Percentiles rank a stretch among this genome's conserved stretches.
Conservation (phyloP, 2,797 vertebrate genomes). For the Ctenopoma kingsleyae region DNA sequence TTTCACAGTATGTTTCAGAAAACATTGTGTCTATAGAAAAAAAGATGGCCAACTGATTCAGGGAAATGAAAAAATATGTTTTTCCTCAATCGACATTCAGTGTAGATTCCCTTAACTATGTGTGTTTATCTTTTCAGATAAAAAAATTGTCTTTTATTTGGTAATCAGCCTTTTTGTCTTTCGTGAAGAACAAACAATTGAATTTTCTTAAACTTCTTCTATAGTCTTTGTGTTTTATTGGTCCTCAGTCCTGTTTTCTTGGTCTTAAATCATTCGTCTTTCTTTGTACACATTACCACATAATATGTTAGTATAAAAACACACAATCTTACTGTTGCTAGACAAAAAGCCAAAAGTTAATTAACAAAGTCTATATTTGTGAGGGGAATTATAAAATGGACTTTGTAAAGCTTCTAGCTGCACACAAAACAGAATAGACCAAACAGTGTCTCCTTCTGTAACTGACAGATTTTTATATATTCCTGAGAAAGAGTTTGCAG, state of each 20-base stretch:
- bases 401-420: not conserved
- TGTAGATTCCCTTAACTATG: not conserved
- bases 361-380: not conserved
- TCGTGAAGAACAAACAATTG: too few relatives aligned
- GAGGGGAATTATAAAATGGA: not conserved
- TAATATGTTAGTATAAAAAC: not conserved
- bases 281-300: not conserved
- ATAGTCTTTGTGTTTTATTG: not conserved
- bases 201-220: too few relatives aligned
- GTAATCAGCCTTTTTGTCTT: too few relatives aligned
- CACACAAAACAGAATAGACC: too few relatives aligned
- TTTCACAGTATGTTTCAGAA: not conserved
- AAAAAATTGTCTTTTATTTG: not conserved
- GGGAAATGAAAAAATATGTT: not conserved
- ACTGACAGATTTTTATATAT: slow-evolving; percentile 4
- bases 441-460: not conserved
- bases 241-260: not conserved
- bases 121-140: not conserved
- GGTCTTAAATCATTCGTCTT: not conserved
- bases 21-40: not conserved
- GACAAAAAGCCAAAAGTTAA: not conserved
- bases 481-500: slow-evolving; percentile 15
- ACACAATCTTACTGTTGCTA: not conserved
- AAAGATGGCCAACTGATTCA: not conserved
- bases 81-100: not conserved